phyloP scores from a whole-genome alignment of 1,140 invertebrate genomes.

The Lysiphlebus fabarum region DNA sequence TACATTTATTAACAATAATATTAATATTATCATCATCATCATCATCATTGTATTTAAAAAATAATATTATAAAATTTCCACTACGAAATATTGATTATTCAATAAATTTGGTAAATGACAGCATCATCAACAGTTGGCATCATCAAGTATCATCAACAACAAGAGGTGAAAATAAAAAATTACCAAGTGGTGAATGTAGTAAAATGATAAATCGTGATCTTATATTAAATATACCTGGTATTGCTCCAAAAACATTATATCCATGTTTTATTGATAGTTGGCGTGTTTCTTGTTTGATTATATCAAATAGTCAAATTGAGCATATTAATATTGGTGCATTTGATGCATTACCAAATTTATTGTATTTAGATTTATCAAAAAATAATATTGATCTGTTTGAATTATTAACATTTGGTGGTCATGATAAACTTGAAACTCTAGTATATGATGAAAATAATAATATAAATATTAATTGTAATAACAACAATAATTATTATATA shows the following conservation, averaged over 20 bases:
- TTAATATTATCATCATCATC: no score
- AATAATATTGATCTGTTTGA: constrained; percentile 38
- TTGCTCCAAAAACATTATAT: constrained; percentile 30
- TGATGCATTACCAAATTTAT: constrained; percentile 32
- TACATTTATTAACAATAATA: no score
- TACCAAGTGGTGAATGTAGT: constrained; percentile 40
- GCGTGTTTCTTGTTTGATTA: constrained; percentile 34
- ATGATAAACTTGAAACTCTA: constrained; percentile 29
- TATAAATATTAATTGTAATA: no score
- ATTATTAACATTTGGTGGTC: constrained; percentile 33
- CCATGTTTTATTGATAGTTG: constrained; percentile 35
- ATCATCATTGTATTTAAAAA: no score
- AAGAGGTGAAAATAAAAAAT: constrained; percentile 9
- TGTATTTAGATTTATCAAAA: constrained; percentile 37
- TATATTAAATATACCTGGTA: constrained; percentile 33
- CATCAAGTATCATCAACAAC: no score
- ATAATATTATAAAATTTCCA: constrained; percentile 29
- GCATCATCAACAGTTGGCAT: no score
- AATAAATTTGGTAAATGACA: constrained; percentile 20
- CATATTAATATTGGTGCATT: constrained; percentile 35
- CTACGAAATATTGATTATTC: constrained; percentile 30
- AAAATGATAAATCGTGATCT: constrained; percentile 31
- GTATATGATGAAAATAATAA: constrained; percentile 39
- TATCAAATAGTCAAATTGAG: constrained; percentile 40
- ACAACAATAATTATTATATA: no score